Conservation (phyloP, 92 coral and sea anemone species). For the Nematostella vectensis region DNA sequence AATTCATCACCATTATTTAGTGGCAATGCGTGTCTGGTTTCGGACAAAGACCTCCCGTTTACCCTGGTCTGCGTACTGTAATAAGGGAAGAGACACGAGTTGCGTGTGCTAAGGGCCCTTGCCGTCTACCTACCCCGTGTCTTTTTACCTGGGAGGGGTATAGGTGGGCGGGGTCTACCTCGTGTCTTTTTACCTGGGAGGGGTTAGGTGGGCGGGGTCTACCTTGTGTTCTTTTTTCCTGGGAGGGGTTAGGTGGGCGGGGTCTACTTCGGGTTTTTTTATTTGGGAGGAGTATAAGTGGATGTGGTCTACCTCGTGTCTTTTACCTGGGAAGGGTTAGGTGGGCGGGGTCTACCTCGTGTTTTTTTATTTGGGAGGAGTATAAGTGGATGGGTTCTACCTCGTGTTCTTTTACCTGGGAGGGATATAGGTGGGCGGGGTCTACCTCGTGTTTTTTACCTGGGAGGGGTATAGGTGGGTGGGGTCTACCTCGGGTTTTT, state of each 20-base stretch:
- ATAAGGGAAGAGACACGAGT: no score
- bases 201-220: no score
- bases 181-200: neutral
- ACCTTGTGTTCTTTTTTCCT: neutral
- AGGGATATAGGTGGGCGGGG: neutral
- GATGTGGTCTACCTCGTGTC: no score
- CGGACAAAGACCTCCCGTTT: no score
- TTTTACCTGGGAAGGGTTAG: conserved; percentile 59
- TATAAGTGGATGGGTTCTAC: neutral
- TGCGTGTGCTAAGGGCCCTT: no score
- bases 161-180: neutral
- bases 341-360: neutral
- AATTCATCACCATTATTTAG: no score
- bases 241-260: conserved; percentile 1
- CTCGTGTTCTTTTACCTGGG: conserved; percentile 1
- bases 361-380: neutral
- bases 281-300: neutral
- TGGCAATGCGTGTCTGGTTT: no score
- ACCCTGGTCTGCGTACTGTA: no score
- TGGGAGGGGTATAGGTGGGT: neutral
- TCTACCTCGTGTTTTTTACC: neutral
- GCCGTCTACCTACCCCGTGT: no score
- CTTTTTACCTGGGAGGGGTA: conserved; percentile 1
- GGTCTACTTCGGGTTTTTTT: neutral
- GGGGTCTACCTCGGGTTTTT: no score